Base-by-base conservation (phyloP, 2,113 vertebrate genomes). In the Chaetodon auriga region DNA sequence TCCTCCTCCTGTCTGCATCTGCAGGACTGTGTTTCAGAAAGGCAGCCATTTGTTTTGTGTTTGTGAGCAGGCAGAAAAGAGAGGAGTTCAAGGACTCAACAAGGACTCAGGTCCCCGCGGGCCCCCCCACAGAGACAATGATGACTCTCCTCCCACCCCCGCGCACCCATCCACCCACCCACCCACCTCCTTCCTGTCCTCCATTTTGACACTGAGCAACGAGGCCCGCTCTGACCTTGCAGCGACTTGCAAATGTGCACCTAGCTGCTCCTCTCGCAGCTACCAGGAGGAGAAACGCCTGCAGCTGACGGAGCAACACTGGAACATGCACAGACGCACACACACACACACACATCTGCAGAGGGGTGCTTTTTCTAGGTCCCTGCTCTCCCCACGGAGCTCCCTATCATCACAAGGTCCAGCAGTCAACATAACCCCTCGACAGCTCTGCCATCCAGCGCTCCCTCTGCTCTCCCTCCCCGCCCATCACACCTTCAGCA, bases 31-130 rank as follows among this genome's bases (percentile, higher is more conserved):
- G 58, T 25, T 58, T 62, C 77, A 77, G 45, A 68, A 9, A 78
- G 16, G 49, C 36, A 25, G 41, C 2, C 14, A 0, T 55, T 84
- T 66, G 48, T 82, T 78, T 72, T 70, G 41, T 81, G 38, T 87
- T 66, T 73, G 65, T 75, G 75, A 74, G 72, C 65, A 48, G 53
- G 66, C 10, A 41, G n/a, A 75, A 54, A 69, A 74, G 21, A 84
- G 64, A 86, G 25, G 38, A 87, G 85, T 89, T 92, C 90, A 94
- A 92, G 89, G 93, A 83, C 89, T 85, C 76, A 23, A 58, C 80
- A 87, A 87, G 88, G 86, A 61, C 87, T 87, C 63, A 23, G 15
- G 23, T 75, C 60, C 78, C 54, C 48, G 4, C 61, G 71, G 63
- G 18, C 62, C 78, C 74, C 69, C 45, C 65, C 60, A 70, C 71